Evolutionary conservation across 2,113 vertebrate species (phyloP), one percentile per base, ranked within the genome.

Genomic region (Poecile atricapillus): DNA sequence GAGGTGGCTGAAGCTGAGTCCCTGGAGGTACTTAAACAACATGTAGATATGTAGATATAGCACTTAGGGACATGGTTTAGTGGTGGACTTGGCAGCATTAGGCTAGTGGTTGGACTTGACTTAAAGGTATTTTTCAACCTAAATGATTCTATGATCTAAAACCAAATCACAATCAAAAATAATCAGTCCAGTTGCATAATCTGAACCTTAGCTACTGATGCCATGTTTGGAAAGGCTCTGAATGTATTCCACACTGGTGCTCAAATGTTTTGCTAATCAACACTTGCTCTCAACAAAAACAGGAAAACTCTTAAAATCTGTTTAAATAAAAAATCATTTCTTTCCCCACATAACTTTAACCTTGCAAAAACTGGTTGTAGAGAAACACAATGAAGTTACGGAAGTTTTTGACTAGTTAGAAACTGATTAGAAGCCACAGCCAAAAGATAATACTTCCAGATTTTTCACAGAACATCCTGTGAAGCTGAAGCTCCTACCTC

Each of bases 401-500:
- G 31, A 87, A 70, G 10, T 27, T 78, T 64, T 62, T 82, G 14
- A 81, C 27, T 58, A 41, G 24, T 27, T 43, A 55, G 31, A 78
- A 92, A 49, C 27, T 13, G 28, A 52, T 73, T 13, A 69, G 59
- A 94, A 83, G 19, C 22, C 46, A 77, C 1, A 5, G 15, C 5
- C 18, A 41, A 77, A n/a, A 68, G 46, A 67, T 3, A 43, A 3
- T 18, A 20, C 21, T 89, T 85, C 7, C 15, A 60, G 41, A 28
- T 39, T 95, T 75, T 69, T 71, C 75, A 59, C 1, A 1, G 30
- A 79, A 65, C n/a, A 50, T 30, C 24, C 35, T 83, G 19, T 43
- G 25, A 93, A 87, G 47, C 10, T 2, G 0, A 88, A 89, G 44
- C 37, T 25, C 87, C 21, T 95, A 99, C 99, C 99, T 99, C 99